Evolutionary conservation across 1,140 invertebrate species (phyloP).

Genomic region (Archivesica marissinica): DNA sequence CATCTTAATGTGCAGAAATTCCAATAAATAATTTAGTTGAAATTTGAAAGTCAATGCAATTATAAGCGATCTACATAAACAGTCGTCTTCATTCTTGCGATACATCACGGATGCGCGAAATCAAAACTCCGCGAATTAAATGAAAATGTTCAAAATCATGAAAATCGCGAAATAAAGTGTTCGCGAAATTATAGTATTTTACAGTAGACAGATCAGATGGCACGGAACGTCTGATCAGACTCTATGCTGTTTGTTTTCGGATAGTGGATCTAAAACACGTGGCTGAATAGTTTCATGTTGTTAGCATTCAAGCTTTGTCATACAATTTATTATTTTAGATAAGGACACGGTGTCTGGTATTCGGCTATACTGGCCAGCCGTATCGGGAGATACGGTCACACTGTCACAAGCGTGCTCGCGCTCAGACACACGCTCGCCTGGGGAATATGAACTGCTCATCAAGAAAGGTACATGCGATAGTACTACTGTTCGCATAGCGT

Average conservation of each 20-base stretch:
- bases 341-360: neutral
- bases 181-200: too few species aligned
- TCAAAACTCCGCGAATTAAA: too few species aligned
- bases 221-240: too few species aligned
- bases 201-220: too few species aligned
- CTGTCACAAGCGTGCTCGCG: neutral
- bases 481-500: too few species aligned
- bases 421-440: slow-evolving; percentile 22
- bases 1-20: neutral
- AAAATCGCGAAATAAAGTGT: too few species aligned
- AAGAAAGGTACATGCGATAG: slow-evolving; percentile 19
- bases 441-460: slow-evolving; percentile 59
- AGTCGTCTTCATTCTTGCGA: too few species aligned
- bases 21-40: neutral
- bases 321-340: slow-evolving; percentile 18
- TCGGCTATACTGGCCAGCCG: neutral
- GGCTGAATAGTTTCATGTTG: neutral
- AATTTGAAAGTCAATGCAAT: too few species aligned
- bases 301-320: neutral
- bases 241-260: neutral
- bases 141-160: too few species aligned
- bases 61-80: too few species aligned
- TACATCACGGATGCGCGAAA: too few species aligned
- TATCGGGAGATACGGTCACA: neutral
- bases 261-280: neutral